Evolutionary conservation across 2,113 vertebrate genomes (phyloP), one percentile per base, ranked within the genome.

Genomic region (Colius striatus): DNA sequence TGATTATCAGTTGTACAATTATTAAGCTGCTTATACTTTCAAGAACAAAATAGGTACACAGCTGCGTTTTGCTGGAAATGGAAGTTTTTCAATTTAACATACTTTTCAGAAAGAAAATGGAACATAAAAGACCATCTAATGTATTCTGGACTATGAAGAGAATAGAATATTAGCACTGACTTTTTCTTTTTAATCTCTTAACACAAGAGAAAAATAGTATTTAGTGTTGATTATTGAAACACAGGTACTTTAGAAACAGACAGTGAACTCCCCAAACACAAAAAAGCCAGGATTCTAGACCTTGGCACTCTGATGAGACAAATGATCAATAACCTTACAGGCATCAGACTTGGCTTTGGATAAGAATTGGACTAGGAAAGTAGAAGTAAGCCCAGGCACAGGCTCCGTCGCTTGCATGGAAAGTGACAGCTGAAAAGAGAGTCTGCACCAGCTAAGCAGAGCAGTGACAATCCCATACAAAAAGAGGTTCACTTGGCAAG

Each of bases 381-480:
- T 2, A 0, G 51, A 32, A 87, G 10, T 41, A 53, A 85, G 26
- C 29, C 71, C 55, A 83, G 54, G 53, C 47, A 66, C 8, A 36
- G 25, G 22, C 81, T 83, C 84, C 9, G 3, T 58, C 27, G 85
- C 89, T 87, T 87, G 67, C 92, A 53, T 20, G 53, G 26, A 48
- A 94, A 96, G 83, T 62, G 92, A 97, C 89, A 91, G 84, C 90
- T 95, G 94, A 95, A 87, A 85, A 94, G 92, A 94, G 92, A 92
- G 75, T 60, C 87, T 70, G 1, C 48, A 79, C 51, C 67, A 32
- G 43, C 77, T 81, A 50, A 17, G 29, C 29, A 80, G 51, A 29
- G 38, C 18, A 27, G 22, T 66, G 66, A 80, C 81, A 80, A 75
- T 23, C 76, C 63, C 29, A 38, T 5, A 90, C 25, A 90, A 71